Conservation (phyloP, 2,888 invertebrate genomes). For the Notodonta ziczac region DNA sequence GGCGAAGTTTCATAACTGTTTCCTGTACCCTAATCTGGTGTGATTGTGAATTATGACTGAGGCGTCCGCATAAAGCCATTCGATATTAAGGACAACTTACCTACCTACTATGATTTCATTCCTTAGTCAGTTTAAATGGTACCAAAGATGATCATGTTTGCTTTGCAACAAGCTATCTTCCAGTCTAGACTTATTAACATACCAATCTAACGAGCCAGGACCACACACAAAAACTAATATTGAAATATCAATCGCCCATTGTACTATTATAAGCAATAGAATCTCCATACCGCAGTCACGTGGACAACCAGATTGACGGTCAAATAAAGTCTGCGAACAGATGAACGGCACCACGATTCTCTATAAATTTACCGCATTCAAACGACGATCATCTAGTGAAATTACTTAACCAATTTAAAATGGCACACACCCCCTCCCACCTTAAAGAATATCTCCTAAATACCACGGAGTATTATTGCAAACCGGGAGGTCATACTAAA, state of each 20-base stretch:
- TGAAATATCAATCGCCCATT: slow-evolving; percentile 57
- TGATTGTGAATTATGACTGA: no score
- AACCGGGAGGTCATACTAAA: slow-evolving; percentile 32
- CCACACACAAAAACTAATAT: slow-evolving; percentile 32
- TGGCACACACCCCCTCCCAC: slow-evolving; percentile 42
- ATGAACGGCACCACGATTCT: slow-evolving; percentile 60
- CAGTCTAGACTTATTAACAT: slow-evolving; percentile 16
- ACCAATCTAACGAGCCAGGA: slow-evolving; percentile 24
- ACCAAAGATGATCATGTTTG: no score
- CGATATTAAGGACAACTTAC: no score
- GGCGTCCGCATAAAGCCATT: no score
- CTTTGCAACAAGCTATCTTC: no score
- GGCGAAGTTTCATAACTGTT: no score
- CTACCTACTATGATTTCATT: no score
- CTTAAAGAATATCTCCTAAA: slow-evolving; percentile 16
- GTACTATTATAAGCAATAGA: slow-evolving; percentile 52
- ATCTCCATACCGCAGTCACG: slow-evolving; percentile 61
- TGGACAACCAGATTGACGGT: slow-evolving; percentile 59
- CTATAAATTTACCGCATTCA: slow-evolving; percentile 74
- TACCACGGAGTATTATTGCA: slow-evolving; percentile 10
- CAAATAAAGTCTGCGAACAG: slow-evolving; percentile 64
- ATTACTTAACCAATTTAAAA: slow-evolving; percentile 59
- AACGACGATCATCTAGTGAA: slow-evolving; percentile 74
- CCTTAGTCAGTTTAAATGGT: no score
- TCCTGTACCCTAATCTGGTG: no score